Percentiles rank a stretch among this genome's conserved stretches.
These are phyloP conservation scores for Paralvinella palmiformis DNA, from an alignment of 1,140 invertebrate species.

Conservation along the genomic window DNA sequence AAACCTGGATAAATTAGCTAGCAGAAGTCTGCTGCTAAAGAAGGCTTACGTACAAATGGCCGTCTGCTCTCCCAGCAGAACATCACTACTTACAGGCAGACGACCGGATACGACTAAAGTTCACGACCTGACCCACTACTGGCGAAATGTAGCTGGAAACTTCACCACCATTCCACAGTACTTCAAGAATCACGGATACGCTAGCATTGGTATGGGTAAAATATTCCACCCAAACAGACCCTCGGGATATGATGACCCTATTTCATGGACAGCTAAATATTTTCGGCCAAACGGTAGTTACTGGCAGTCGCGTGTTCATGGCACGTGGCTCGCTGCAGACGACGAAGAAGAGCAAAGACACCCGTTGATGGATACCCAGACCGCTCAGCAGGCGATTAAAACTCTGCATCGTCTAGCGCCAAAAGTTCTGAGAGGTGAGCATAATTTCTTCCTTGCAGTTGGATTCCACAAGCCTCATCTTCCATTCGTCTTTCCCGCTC, in stretches of 20 bases:
- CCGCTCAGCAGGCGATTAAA: conserved; percentile 3
- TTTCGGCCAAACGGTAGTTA: conserved; percentile 1
- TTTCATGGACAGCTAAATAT: conserved; percentile 22
- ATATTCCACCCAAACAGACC: conserved; percentile 19
- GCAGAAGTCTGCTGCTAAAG: conserved; percentile 23
- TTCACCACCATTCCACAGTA: conserved; percentile 21
- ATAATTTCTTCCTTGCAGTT: conserved; percentile 15
- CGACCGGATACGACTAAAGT: conserved; percentile 21
- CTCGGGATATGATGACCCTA: conserved; percentile 18
- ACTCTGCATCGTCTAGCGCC: conserved; percentile 12
- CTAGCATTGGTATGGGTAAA: conserved; percentile 19
- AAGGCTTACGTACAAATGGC: conserved; percentile 22
- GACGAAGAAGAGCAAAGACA: conserved; percentile 4
- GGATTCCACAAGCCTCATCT: conserved; percentile 15
- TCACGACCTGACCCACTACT: conserved; percentile 19
- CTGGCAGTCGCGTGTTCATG: conserved; percentile 2
- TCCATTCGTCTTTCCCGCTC: conserved; percentile 9
- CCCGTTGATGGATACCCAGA: conserved; percentile 10
- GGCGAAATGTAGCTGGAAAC: conserved; percentile 17
- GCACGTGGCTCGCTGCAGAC: conserved; percentile 4
- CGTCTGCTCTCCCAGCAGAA: conserved; percentile 38
- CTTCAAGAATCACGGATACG: conserved; percentile 21
- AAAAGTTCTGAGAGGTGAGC: not conserved
- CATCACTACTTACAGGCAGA: conserved; percentile 21
- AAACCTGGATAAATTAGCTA: conserved; percentile 19